These are phyloP conservation scores for Trichosurus vulpecula DNA, from an alignment of 2,797 vertebrate species.

Conservation along the genomic window DNA sequence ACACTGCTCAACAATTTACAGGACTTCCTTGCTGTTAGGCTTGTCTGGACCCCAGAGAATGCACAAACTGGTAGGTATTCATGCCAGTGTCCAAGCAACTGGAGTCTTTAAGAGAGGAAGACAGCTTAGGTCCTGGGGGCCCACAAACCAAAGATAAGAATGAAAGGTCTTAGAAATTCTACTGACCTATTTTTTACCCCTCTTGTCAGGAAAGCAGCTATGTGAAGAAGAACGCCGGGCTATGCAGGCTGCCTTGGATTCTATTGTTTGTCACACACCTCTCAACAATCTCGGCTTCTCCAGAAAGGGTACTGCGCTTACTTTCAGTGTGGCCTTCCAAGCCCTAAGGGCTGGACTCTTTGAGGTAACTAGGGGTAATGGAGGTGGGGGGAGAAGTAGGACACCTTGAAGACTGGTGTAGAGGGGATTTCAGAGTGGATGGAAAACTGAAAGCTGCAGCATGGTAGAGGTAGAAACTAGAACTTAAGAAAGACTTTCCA, in stretches of 20 bases:
- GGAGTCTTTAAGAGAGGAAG: not conserved
- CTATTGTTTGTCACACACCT: conserved; percentile 93
- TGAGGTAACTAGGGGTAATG: conserved; percentile 86
- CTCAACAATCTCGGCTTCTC: conserved; percentile 94
- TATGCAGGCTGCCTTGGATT: conserved; percentile 83
- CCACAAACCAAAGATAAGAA: not conserved
- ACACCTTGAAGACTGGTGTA: not conserved
- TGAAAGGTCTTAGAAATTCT: conserved; percentile 6
- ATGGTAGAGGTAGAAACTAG: not conserved
- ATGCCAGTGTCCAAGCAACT: not conserved
- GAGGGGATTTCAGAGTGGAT: not conserved
- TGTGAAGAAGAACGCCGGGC: conserved; percentile 85
- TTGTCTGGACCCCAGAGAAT: conserved; percentile 93
- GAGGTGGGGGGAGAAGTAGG: not conserved
- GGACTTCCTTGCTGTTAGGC: conserved; percentile 94
- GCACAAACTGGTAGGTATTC: conserved; percentile 82
- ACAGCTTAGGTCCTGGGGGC: not conserved
- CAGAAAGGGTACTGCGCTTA: conserved; percentile 91
- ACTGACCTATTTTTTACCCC: not conserved
- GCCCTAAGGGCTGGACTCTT: conserved; percentile 92
- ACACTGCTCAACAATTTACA: conserved; percentile 95
- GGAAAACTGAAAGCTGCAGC: not conserved
- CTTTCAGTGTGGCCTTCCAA: conserved; percentile 94
- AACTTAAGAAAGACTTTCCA: not conserved
- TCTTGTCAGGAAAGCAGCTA: conserved; percentile 87